These are phyloP conservation scores for Microtus pennsylvanicus DNA, from an alignment of 2,113 vertebrate species.

Conservation along the genomic window DNA sequence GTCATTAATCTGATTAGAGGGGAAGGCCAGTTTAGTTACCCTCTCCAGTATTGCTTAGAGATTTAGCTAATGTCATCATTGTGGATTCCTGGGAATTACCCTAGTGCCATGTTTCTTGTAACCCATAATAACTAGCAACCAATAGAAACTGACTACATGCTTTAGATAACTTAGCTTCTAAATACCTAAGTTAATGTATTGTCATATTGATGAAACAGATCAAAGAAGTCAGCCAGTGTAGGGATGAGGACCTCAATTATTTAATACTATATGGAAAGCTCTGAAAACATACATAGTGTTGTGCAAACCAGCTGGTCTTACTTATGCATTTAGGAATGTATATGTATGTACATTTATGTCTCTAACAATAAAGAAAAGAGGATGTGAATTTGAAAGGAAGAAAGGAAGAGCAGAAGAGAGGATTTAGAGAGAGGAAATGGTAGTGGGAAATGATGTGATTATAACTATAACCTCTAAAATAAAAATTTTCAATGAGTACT, in stretches of 20 bases:
- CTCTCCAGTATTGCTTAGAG: too few relatives aligned
- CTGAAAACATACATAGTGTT: background rate
- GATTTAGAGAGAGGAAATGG: background rate
- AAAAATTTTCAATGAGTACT: background rate
- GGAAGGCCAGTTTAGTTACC: too few relatives aligned
- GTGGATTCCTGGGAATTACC: too few relatives aligned
- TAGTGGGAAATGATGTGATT: background rate
- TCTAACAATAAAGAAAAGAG: background rate
- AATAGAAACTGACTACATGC: background rate
- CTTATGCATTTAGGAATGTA: background rate
- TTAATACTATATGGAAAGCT: accelerated
- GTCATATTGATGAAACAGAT: background rate
- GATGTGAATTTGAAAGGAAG: background rate
- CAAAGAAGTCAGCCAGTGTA: background rate
- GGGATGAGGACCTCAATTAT: background rate
- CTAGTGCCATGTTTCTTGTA: too few relatives aligned
- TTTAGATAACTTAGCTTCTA: background rate
- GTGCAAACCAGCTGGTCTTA: accelerated
- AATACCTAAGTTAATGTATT: background rate
- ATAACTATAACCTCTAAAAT: background rate
- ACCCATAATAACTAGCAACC: background rate
- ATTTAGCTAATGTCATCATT: too few relatives aligned
- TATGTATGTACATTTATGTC: background rate
- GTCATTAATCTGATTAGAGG: too few relatives aligned
- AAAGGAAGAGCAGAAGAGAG: background rate